phyloP scores from a whole-genome alignment of 2,797 vertebrate genomes.

The Fratercula arctica region DNA sequence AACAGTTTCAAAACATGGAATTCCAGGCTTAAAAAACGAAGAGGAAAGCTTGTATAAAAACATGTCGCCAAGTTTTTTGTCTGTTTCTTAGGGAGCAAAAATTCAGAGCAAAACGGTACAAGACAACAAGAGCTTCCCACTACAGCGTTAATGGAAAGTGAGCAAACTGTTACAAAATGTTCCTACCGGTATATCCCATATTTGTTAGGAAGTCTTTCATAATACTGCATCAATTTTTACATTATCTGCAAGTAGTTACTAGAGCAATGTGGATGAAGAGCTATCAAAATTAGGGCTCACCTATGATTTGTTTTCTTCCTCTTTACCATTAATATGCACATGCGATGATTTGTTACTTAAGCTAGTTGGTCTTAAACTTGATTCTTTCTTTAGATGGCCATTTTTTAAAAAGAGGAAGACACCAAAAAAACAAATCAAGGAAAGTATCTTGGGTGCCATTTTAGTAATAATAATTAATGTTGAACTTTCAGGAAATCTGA shows the following conservation, averaged over 20 bases:
- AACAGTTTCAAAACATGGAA: slow-evolving; percentile 20
- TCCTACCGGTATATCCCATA: not conserved
- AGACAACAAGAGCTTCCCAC: not conserved
- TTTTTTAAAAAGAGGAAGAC: not conserved
- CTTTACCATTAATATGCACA: not conserved
- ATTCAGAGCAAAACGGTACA: not conserved
- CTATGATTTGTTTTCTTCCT: not conserved
- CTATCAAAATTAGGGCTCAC: not conserved
- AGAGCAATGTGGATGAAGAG: not conserved
- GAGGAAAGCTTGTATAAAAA: not conserved
- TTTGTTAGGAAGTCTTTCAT: not conserved
- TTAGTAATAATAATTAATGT: not conserved
- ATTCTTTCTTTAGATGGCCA: not conserved
- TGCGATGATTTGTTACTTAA: not conserved
- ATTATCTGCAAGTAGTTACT: not conserved
- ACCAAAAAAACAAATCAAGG: not conserved
- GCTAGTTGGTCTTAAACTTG: not conserved
- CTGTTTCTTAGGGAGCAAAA: not conserved
- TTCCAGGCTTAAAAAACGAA: not conserved
- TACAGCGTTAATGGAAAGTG: not conserved
- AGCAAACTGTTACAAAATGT: not conserved
- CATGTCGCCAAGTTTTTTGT: not conserved
- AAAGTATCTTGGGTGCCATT: not conserved
- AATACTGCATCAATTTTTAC: not conserved
- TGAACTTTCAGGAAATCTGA: not conserved